A percentile compares a stretch with the other conserved stretches of the same genome.
These are phyloP conservation scores for Todiramphus saurophagus DNA, from an alignment of 2,113 vertebrate genomes.

Conservation along the genomic window DNA sequence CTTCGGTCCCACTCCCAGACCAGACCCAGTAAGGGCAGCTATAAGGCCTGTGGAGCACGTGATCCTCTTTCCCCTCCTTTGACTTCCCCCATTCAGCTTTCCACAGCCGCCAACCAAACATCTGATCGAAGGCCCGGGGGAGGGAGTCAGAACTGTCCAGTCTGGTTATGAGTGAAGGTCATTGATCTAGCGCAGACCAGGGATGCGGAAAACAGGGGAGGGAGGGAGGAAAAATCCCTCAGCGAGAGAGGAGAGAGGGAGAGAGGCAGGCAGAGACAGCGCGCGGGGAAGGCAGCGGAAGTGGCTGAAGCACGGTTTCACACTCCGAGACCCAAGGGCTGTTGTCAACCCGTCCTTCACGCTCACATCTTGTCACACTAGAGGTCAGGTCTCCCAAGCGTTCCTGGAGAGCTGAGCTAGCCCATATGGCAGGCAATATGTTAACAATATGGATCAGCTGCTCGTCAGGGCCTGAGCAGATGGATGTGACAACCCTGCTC, in stretches of 20 bases:
- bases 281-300: not conserved
- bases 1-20: not conserved
- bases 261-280: not conserved
- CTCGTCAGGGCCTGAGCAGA: constrained; percentile 71
- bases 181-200: constrained; percentile 74
- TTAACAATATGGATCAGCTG: constrained; percentile 71
- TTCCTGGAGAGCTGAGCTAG: constrained; percentile 75
- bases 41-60: not conserved
- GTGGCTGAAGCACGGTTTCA: constrained; percentile 65
- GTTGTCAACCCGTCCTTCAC: constrained; percentile 70
- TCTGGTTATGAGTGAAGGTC: constrained; percentile 80
- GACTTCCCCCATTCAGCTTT: constrained; percentile 31
- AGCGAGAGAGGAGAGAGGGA: not conserved
- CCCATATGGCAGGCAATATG: constrained; percentile 77
- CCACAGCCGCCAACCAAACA: constrained; percentile 60
- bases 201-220: constrained; percentile 55
- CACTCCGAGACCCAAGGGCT: constrained; percentile 66
- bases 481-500: constrained; percentile 68
- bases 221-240: constrained; percentile 36
- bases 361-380: constrained; percentile 69
- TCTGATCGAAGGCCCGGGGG: constrained; percentile 75
- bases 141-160: constrained; percentile 78
- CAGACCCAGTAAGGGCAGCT: not conserved
- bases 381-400: constrained; percentile 75
- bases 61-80: constrained; percentile 2